Evolutionary conservation across 1,140 invertebrate genomes (phyloP).

Genomic region (Papilio glaucus): DNA sequence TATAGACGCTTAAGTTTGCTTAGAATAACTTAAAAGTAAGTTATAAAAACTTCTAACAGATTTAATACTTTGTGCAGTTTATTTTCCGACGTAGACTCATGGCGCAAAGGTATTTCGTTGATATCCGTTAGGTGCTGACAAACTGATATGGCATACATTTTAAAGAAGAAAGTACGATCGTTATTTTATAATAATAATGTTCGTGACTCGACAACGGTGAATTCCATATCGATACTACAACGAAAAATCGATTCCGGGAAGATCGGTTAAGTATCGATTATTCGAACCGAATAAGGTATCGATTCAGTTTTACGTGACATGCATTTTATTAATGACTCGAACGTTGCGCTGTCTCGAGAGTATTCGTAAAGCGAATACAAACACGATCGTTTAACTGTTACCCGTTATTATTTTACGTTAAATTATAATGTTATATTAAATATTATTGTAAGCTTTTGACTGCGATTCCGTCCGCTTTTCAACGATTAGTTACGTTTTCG

Average conservation of each 20-base stretch:
- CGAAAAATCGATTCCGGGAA: slow-evolving; percentile 35
- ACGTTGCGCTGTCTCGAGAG: background rate
- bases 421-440: background rate
- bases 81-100: no score
- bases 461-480: no score
- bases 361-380: background rate
- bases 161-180: slow-evolving; percentile 22
- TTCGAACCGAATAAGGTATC: slow-evolving; percentile 27
- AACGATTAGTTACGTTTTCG: no score
- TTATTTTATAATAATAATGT: slow-evolving; percentile 33
- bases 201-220: slow-evolving; percentile 29
- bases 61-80: no score
- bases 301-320: slow-evolving; percentile 35
- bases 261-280: slow-evolving; percentile 32
- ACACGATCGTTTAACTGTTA: slow-evolving; percentile 9
- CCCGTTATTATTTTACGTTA: background rate
- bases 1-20: no score
- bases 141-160: slow-evolving; percentile 18
- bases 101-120: background rate
- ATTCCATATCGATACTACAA: slow-evolving; percentile 22
- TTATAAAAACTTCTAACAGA: no score
- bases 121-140: slow-evolving; percentile 12
- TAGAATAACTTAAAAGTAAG: no score
- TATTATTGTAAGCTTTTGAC: background rate
- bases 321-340: slow-evolving; percentile 22